Evolutionary conservation across 2,113 vertebrate species (phyloP).

Genomic region (Noctilio leporinus): DNA sequence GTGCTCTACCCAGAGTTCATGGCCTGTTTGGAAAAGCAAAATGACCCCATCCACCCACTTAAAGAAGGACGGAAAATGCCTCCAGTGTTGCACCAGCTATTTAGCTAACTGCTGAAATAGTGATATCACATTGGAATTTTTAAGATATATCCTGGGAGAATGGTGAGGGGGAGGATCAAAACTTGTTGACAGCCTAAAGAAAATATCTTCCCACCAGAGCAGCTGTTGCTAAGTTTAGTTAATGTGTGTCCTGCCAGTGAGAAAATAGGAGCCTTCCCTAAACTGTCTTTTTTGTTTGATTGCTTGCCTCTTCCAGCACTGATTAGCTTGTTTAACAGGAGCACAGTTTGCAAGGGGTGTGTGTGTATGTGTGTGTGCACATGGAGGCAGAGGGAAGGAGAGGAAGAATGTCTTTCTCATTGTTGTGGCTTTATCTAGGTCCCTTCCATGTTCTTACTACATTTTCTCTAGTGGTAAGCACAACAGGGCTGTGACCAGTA

Average conservation of each 20-base stretch:
- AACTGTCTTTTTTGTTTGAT: slow-evolving; percentile 21
- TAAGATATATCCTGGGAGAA: slow-evolving; percentile 13
- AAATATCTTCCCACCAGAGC: slow-evolving; percentile 32
- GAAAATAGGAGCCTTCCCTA: not conserved
- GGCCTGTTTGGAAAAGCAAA: not conserved
- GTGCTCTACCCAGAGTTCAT: not conserved
- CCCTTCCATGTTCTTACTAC: not conserved
- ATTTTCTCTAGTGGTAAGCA: not conserved
- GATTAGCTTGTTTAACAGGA: slow-evolving; percentile 21
- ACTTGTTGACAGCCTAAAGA: slow-evolving; percentile 46
- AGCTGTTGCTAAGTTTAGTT: slow-evolving; percentile 50
- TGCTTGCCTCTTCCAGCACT: not conserved
- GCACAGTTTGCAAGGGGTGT: not conserved
- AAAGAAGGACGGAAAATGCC: not conserved
- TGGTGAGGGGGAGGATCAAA: not conserved
- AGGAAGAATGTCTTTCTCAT: not conserved
- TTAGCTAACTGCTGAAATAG: slow-evolving; percentile 21
- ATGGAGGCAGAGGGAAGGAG: not conserved
- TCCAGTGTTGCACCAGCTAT: not conserved
- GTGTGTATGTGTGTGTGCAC: not conserved
- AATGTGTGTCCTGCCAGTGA: slow-evolving; percentile 14
- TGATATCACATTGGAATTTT: slow-evolving; percentile 41
- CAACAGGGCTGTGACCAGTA: not conserved
- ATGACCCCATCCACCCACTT: not conserved
- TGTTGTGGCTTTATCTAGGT: not conserved